Evolutionary conservation across 2,113 vertebrate genomes (phyloP), one percentile per base, ranked within the genome.

Genomic region (Caranx melampygus): DNA sequence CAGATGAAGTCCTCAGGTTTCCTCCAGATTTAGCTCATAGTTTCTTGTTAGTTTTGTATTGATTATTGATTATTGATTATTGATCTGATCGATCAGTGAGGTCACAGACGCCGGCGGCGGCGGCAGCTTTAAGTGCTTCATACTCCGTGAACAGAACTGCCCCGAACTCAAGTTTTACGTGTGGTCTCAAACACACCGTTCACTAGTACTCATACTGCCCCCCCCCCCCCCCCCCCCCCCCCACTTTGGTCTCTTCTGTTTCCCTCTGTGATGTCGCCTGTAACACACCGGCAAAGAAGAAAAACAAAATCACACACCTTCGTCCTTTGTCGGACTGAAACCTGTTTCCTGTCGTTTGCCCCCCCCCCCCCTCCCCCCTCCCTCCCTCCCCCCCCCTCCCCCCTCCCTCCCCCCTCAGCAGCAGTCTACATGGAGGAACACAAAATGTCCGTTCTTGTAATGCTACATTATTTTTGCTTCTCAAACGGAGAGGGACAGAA

Each of bases 161-260:
- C 64, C 77, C 20, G 21, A 85, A 81, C 83, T 81, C 73, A 20
- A 20, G 26, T 87, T 92, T 90, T 81, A 81, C 81, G 87, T 87
- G 91, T 91, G 87, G 87, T 82, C 83, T 78, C 78, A 83, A 89
- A 88, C 78, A 89, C 86, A 73, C 69, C 82, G 71, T 82, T 55
- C 51, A 5, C 77, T 83, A 15, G 0, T 0, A 37, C 4, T 5
- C 8, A 42, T 10, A 10, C 40, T 42, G 40, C 7, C 40, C 40
- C 5, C 63, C 20, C 42, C 3, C 47, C 35, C 10, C 21, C 15
- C 3, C 35, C 65, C 54, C 15, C 80, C 61, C 77, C 78, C 75
- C 79, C 88, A 88, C 93, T 93, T 93, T 94, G 93, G 92, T 94
- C 91, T n/a, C n/a, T n/a, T n/a, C n/a, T n/a, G n/a, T n/a, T n/a